Evolutionary conservation across 92 coral and sea anemone genomes (phyloP), one percentile per base, ranked within the genome.

Genomic region (Scolanthus callimorphus): DNA sequence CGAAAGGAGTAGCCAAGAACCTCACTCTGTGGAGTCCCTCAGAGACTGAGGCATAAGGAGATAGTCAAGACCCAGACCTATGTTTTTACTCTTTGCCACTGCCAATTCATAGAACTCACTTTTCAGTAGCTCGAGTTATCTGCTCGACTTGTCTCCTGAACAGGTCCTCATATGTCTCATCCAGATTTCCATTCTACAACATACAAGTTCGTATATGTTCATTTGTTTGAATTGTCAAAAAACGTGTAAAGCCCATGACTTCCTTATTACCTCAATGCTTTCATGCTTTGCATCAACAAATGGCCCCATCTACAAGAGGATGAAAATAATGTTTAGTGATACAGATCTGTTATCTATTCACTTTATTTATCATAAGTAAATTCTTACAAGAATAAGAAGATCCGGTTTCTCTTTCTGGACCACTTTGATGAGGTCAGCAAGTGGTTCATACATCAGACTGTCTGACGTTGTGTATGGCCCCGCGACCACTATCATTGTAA

Each of bases 391-490:
- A 60, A 92, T 63, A 29, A 92, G 80, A 8, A 92, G 77, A 55
- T 92, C 90, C 29, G 98, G 98, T 62, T 81, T 61, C 15, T 84
- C 87, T 26, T 78, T 83, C 58, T 80, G 71, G 11, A 84, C 86
- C 12, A 55, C 71, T 22, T 31, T 52, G 39, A 92, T 84, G 28
- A 92, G 79, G 53, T 92, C 98, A 24, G 65, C 50, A 41, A 92
- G 84, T 11, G 98, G 98, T 38, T 92, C 98, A 74, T 92, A 92
- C 39, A 65, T 55, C 9, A 62, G 66, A 44, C 84, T 88, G 59
- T 92, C 98, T 60, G 98, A 84, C 15, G 98, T 92, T 25, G 98
- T 88, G 34, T 78, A 92, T 2, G 96, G 98, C 8, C 98, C 98
- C 41, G 96, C 94, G 31, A 81, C 92, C n/a, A 85, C 84, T 68